Evolutionary conservation across 2,113 vertebrate genomes (phyloP).

Genomic region (Oryctolagus cuniculus): mOryCun1.1 NC_091440.1:132832001-132832500

Average conservation of each 20-base stretch:
- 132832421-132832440: background rate
- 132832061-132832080: background rate
- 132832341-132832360: background rate
- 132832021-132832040: background rate
- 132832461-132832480: background rate
- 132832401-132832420: background rate
- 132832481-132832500: background rate
- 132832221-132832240: background rate
- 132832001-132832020: background rate
- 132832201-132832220: background rate
- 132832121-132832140: background rate
- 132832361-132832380: constrained; percentile 14
- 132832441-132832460: background rate
- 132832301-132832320: background rate
- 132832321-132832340: background rate
- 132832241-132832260: background rate
- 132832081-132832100: background rate
- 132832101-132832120: background rate
- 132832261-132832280: background rate
- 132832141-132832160: background rate
- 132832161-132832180: background rate
- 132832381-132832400: constrained; percentile 32
- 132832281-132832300: background rate
- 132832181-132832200: background rate
- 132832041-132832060: background rate